These are phyloP conservation scores for Scopus umbretta DNA, from an alignment of 2,113 vertebrate genomes.

Conservation along the genomic window DNA sequence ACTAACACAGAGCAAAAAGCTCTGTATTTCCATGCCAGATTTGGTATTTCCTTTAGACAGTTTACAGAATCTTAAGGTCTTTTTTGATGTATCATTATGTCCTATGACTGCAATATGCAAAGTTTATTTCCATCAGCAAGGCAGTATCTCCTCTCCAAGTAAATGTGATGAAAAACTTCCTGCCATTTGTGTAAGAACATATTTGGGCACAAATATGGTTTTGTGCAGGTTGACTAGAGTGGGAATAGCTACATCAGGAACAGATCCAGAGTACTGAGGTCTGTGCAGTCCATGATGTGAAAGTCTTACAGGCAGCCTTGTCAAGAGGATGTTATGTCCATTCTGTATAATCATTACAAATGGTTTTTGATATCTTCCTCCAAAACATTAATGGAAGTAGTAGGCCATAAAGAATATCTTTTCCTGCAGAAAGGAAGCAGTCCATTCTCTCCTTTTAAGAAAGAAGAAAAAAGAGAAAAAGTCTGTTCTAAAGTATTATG, in stretches of 20 bases:
- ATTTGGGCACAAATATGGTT: background rate
- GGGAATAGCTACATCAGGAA: background rate
- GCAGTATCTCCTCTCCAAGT: background rate
- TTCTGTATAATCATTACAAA: background rate
- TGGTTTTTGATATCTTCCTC: background rate
- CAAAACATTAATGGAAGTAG: background rate
- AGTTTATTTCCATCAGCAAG: background rate
- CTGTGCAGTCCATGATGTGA: background rate
- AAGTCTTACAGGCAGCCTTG: background rate
- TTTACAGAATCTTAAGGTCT: background rate
- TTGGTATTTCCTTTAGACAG: background rate
- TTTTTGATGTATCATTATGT: background rate
- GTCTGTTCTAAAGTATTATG: accelerated
- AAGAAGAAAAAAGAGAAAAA: background rate
- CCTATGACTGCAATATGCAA: background rate
- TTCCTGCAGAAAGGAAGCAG: background rate
- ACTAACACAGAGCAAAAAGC: background rate
- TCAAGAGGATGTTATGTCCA: background rate
- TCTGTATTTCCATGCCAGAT: background rate
- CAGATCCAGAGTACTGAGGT: background rate
- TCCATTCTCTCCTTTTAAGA: background rate
- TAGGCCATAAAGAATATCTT: background rate
- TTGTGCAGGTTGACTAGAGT: background rate
- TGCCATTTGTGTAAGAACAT: background rate
- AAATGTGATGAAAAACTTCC: background rate